Evolutionary conservation across 2,888 invertebrate genomes (phyloP), one percentile per base, ranked within the genome.

Genomic region (Oxytorus armatus): DNA sequence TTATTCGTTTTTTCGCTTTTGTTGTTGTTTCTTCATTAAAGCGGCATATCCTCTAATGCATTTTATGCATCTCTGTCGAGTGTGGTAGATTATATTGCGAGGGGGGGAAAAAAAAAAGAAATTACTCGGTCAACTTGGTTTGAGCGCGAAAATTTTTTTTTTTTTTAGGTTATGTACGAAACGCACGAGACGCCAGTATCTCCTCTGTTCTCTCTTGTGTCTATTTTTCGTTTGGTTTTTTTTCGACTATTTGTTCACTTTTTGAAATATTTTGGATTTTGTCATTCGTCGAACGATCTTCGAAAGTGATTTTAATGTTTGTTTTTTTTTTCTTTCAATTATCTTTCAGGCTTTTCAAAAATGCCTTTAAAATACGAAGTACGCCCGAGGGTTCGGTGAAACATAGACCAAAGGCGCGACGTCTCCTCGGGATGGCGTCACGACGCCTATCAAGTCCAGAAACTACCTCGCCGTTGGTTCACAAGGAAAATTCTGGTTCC

Each of bases 291-390:
- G 11, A 18, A 63, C 42, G 29, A n/a, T 39, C 4, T 16, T 39
- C 18, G 47, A 66, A 75, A 18, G 57, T 2, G 10, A 18, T 33
- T 29, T 63, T 76, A 42, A 36, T 11, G 42, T 53, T 11, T 5
- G 4, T 39, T 42, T 42, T 51, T 55, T 29, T 55, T 47, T 47
- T 47, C 18, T 49, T 23, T 36, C 16, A 7, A 11, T 33, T 63
- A 44, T 61, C 69, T 87, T 88, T 3, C 87, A 91, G 91, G 53
- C 88, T 91, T 21, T 91, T 91, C 82, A 88, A 90, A 85, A 88
- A 90, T 90, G 89, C 86, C 14, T 90, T 91, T 77, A 89, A 88
- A 80, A 89, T 90, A 76, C 88, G 85, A 82, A 85, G 81, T 16
- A 90, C 91, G 23, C 90, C 91, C 23, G 91, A 90, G 73, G 66